phyloP scores from a whole-genome alignment of 2,797 vertebrate genomes.

The Eptatretus atami region DNA sequence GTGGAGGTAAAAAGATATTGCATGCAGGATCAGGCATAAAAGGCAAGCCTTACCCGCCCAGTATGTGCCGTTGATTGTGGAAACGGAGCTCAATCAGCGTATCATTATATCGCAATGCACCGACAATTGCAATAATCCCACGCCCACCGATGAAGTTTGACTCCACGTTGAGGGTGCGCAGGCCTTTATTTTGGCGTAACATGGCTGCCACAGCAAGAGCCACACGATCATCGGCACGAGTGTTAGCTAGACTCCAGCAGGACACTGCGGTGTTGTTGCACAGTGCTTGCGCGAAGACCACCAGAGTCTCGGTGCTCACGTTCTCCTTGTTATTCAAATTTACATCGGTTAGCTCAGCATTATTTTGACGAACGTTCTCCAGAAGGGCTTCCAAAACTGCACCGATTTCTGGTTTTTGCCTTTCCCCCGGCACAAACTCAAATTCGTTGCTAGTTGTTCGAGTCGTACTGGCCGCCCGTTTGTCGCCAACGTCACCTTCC shows the following conservation, averaged over 20 bases:
- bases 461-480: too few species aligned
- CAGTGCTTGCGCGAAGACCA: conserved; percentile 51
- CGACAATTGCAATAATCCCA: conserved; percentile 63
- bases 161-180: conserved; percentile 71
- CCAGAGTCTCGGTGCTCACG: conserved; percentile 56
- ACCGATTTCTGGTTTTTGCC: too few species aligned
- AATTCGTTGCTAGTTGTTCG: too few species aligned
- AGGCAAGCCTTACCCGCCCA: conserved; percentile 30
- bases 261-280: conserved; percentile 46
- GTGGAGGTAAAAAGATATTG: too few species aligned
- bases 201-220: conserved; percentile 54
- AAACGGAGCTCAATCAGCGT: conserved; percentile 69
- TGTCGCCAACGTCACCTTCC: too few species aligned
- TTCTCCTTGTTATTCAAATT: conserved; percentile 91
- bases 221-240: conserved; percentile 66
- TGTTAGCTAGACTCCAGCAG: conserved; percentile 57
- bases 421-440: too few species aligned
- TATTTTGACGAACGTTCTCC: conserved; percentile 37
- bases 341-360: conserved; percentile 35
- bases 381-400: conserved; percentile 64
- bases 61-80: conserved; percentile 91
- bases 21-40: too few species aligned
- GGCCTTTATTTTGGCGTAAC: conserved; percentile 40
- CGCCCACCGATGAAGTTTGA: conserved; percentile 83
- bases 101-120: conserved; percentile 46